Evolutionary conservation across 2,888 invertebrate species (phyloP).

Genomic region (Lydus trimaculatus): DNA sequence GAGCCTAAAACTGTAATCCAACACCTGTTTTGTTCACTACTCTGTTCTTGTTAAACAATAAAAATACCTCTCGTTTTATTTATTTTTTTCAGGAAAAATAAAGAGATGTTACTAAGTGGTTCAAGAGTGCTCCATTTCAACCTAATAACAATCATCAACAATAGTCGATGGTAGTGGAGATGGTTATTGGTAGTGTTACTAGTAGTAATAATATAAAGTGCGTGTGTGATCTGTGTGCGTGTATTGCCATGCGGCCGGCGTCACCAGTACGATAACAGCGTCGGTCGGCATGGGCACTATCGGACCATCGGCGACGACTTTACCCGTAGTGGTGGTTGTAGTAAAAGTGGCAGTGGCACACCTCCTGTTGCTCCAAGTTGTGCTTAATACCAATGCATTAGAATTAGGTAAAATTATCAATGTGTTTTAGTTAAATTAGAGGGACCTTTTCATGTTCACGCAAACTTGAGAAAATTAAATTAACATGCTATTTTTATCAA

Average conservation of each 20-base stretch:
- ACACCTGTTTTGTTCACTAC: conserved; percentile 21
- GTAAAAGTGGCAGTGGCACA: conserved; percentile 32
- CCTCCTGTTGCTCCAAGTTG: conserved; percentile 37
- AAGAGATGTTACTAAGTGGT: conserved; percentile 22
- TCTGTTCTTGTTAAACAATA: conserved; percentile 23
- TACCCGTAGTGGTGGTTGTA: neutral
- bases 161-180: conserved; percentile 35
- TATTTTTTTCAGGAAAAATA: conserved; percentile 25
- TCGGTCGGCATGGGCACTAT: conserved; percentile 46
- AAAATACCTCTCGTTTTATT: conserved; percentile 7
- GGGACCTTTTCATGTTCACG: conserved; percentile 22
- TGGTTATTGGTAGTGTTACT: conserved; percentile 24
- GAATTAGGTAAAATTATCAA: conserved; percentile 43
- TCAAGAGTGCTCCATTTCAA: conserved; percentile 15
- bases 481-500: conserved; percentile 31
- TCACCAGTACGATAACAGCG: conserved; percentile 40
- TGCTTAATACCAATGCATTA: conserved; percentile 33
- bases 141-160: conserved; percentile 29
- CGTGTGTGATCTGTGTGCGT: conserved; percentile 35
- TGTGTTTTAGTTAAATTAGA: conserved; percentile 30
- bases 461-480: conserved; percentile 30
- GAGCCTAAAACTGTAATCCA: conserved; percentile 16
- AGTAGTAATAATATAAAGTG: conserved; percentile 23
- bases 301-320: conserved; percentile 36
- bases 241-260: conserved; percentile 39